Evolutionary conservation across 2,113 vertebrate genomes (phyloP).

Genomic region (Muntiacus reevesi): DNA sequence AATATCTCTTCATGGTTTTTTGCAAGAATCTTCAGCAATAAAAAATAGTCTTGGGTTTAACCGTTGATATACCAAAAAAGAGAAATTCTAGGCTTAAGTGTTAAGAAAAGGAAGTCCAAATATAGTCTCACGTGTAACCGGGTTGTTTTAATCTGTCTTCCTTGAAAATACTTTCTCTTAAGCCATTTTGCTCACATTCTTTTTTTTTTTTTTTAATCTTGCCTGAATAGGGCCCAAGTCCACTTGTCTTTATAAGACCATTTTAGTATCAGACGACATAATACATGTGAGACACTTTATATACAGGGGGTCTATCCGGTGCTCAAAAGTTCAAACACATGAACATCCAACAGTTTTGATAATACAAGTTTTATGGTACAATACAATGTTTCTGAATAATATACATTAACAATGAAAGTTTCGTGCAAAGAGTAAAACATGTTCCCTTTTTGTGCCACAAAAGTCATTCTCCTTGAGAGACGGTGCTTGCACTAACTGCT

Average conservation of each 20-base stretch:
- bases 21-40: slow-evolving; percentile 83
- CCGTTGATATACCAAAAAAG: slow-evolving; percentile 85
- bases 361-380: slow-evolving; percentile 91
- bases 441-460: slow-evolving; percentile 87
- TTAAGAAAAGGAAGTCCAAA: slow-evolving; percentile 81
- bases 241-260: slow-evolving; percentile 93
- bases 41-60: slow-evolving; percentile 85
- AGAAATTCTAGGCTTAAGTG: slow-evolving; percentile 81
- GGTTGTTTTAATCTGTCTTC: slow-evolving; percentile 75
- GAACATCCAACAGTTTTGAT: slow-evolving; percentile 88
- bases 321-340: slow-evolving; percentile 90
- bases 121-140: slow-evolving; percentile 75
- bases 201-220: slow-evolving; percentile 72
- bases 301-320: slow-evolving; percentile 94
- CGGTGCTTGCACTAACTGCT: slow-evolving; percentile 93
- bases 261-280: slow-evolving; percentile 92
- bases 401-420: slow-evolving; percentile 92
- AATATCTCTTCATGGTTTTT: slow-evolving; percentile 76
- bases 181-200: slow-evolving; percentile 70
- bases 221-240: slow-evolving; percentile 89
- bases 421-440: slow-evolving; percentile 93
- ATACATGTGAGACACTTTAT: slow-evolving; percentile 98
- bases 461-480: slow-evolving; percentile 76
- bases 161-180: slow-evolving; percentile 77
- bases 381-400: slow-evolving; percentile 91